These are phyloP conservation scores for Gephyroberyx darwinii DNA, from an alignment of 2,797 vertebrate species.

Conservation along the genomic window DNA sequence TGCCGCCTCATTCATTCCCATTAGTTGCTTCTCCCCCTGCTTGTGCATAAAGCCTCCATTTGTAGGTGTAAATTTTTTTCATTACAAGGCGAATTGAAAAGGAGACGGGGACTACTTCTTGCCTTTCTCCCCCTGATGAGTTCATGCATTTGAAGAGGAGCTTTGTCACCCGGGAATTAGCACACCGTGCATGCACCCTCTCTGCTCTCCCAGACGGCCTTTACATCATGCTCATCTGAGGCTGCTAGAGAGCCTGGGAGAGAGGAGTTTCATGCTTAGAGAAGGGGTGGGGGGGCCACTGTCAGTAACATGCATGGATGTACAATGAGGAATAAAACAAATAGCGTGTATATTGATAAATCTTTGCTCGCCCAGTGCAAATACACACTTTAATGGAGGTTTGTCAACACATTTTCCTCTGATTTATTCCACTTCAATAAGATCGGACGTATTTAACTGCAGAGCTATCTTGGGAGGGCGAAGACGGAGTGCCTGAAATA, in stretches of 20 bases:
- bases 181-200: constrained; percentile 77
- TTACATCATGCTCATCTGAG: constrained; percentile 70
- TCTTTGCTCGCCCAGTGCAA: constrained; percentile 4
- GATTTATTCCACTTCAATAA: constrained; percentile 29
- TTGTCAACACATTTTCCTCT: constrained; percentile 26
- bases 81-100: constrained; percentile 82
- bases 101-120: constrained; percentile 70
- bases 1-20: constrained; percentile 67
- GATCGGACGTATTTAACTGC: constrained; percentile 21
- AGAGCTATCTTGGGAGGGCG: constrained; percentile 16
- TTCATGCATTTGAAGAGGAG: constrained; percentile 84
- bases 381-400: constrained; percentile 15
- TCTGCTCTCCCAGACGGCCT: constrained; percentile 65
- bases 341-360: constrained; percentile 21
- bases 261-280: constrained; percentile 26
- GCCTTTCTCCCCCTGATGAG: constrained; percentile 76
- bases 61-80: constrained; percentile 80
- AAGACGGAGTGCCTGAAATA: constrained; percentile 16
- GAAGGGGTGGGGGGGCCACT: constrained; percentile 10
- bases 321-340: constrained; percentile 17
- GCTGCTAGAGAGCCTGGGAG: constrained; percentile 28
- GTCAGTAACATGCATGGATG: constrained; percentile 18
- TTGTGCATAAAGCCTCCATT: constrained; percentile 78
- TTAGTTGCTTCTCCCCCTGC: constrained; percentile 70
- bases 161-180: constrained; percentile 84